Base-by-base conservation (phyloP, 2,113 vertebrate genomes). In the Cyanocitta stelleri region DNA sequence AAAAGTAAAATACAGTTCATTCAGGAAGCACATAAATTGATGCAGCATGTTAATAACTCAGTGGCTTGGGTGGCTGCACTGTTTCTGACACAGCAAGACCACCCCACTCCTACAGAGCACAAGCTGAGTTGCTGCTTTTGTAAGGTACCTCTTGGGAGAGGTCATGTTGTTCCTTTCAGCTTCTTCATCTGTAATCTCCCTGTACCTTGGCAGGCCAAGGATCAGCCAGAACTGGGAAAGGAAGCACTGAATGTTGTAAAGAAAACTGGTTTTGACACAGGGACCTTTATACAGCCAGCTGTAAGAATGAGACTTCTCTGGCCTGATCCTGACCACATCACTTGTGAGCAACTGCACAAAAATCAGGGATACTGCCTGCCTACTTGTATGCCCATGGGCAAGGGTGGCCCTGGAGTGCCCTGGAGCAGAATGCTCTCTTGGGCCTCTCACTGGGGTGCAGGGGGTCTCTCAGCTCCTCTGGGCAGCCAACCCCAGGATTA, bases 401-500 rank as follows among this genome's bases (percentile, higher is more conserved):
- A 46, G 13, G 4, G 7, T 51, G 49, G 20, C 1, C 24, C 9
- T 39, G 17, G 27, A 6, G 9, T 46, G 20, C 37, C 35, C 39
- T 11, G 10, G 35, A 44, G 39, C 13, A 72, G 56, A 56, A 37
- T 32, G 8, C 2, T 8, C 9, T 46, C 32, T 33, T 83, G 59
- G 27, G 11, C 33, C 46, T 85, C 80, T 55, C 7, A 17, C 14
- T 59, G 29, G 3, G 4, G 7, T 46, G 22, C 13, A 27, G 39
- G 11, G 21, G 4, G 1, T 67, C n/a, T 24, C 68, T 68, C 30
- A 61, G 41, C 2, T 33, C 4, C 22, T 56, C 24, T 26, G 27
- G 16, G n/a, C 21, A 77, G 18, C 32, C 3, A 2, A 4, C 4
- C 13, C 46, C 0, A 0, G 5, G 4, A 2, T 15, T 26, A 16